These are phyloP conservation scores for Uromys caudimaculatus DNA, from an alignment of 2,797 vertebrate species.

Conservation along the genomic window DNA sequence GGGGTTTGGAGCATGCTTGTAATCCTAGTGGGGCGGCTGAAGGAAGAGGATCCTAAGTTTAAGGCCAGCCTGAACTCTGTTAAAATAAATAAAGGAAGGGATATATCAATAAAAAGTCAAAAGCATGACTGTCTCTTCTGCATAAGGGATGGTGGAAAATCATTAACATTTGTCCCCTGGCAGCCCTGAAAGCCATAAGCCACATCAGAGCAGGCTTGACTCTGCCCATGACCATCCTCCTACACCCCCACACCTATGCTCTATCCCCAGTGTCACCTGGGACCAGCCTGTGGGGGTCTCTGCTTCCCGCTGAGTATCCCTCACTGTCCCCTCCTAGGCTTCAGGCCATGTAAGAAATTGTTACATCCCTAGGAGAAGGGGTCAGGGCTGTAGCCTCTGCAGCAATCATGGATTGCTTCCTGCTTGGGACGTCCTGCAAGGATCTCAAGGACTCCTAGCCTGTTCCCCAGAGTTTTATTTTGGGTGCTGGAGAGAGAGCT, in stretches of 20 bases:
- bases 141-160: neutral
- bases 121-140: neutral
- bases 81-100: neutral
- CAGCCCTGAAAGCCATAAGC: neutral
- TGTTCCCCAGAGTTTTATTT: neutral
- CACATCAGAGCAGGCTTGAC: neutral
- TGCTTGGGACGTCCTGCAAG: neutral
- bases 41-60: neutral
- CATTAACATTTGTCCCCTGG: neutral
- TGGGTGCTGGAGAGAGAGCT: neutral
- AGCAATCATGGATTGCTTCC: neutral
- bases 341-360: neutral
- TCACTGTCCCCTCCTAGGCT: neutral
- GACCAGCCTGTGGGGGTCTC: neutral
- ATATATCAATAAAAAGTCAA: neutral
- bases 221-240: neutral
- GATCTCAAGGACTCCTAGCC: neutral
- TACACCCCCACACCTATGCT: neutral
- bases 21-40: neutral
- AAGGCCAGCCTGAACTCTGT: neutral
- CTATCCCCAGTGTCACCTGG: neutral
- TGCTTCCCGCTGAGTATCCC: neutral
- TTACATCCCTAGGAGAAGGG: neutral
- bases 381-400: neutral
- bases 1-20: neutral